These are phyloP conservation scores for Parazoanthus atlanticus DNA, from an alignment of 92 coral and sea anemone species.

Conservation along the genomic window DNA sequence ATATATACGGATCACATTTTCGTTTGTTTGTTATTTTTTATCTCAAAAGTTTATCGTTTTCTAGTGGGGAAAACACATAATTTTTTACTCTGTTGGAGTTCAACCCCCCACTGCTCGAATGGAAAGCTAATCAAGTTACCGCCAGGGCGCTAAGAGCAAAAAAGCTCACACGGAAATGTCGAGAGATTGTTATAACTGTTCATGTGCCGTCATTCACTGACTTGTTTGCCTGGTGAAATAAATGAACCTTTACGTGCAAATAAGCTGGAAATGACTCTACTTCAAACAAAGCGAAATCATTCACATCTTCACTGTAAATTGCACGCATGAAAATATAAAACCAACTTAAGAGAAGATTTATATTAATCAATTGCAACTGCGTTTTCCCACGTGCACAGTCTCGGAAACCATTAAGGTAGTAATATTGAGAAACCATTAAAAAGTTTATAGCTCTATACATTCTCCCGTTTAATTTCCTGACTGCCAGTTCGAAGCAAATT, in stretches of 20 bases:
- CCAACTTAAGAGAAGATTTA: background rate
- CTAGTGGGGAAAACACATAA: slow-evolving; percentile 33
- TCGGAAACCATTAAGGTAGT: slow-evolving; percentile 1
- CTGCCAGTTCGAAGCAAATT: slow-evolving; percentile 4
- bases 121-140: slow-evolving; percentile 58
- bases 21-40: slow-evolving; percentile 19
- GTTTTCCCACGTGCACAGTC: slow-evolving; percentile 1
- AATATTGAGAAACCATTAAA: background rate
- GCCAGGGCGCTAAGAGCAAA: slow-evolving; percentile 35
- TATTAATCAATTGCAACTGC: background rate
- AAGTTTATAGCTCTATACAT: background rate
- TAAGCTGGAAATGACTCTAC: slow-evolving; percentile 5
- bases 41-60: slow-evolving; percentile 23
- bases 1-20: background rate
- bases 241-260: slow-evolving; percentile 8
- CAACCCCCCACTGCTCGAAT: slow-evolving; percentile 33
- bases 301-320: background rate
- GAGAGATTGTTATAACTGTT: slow-evolving; percentile 16
- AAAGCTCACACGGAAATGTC: slow-evolving; percentile 1
- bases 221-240: background rate
- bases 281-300: background rate
- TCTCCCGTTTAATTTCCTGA: background rate
- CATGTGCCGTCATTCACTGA: background rate
- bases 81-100: slow-evolving; percentile 38
- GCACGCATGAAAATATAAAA: background rate